Evolutionary conservation across 2,113 vertebrate genomes (phyloP), one percentile per base, ranked within the genome.

Genomic region (Rhinolophus sinicus): DNA sequence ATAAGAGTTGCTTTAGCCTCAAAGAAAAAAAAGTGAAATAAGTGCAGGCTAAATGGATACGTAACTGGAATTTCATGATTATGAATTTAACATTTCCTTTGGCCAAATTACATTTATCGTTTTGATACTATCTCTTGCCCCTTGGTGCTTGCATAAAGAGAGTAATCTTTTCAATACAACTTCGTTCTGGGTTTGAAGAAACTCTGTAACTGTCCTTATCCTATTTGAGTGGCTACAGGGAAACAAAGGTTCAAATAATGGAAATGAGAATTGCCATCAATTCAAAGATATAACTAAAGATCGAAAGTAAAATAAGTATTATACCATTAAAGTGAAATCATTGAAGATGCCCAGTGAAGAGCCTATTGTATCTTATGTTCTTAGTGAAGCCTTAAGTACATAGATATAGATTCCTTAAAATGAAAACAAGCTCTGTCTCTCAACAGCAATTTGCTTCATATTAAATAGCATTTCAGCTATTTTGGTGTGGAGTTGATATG

Each of bases 401-500:
- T 89, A 35, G 52, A 44, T 65, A 38, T 12, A 90, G 35, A 88
- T 69, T 73, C n/a, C 70, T 83, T 93, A 87, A 86, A 93, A 95
- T 84, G 87, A 96, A 84, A 81, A 24, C 35, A 90, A 94, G 44
- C 5, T 94, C 47, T 67, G 16, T 69, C 69, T 5, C n/a, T 67
- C 64, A 50, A n/a, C 1, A 77, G 44, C 9, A 87, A 81, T 81
- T 92, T 94, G 54, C 24, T 94, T 83, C 60, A 18, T 73, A 56
- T 84, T 95, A 90, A 93, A 47, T 64, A 94, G 52, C 24, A 64
- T 75, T 93, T 90, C 94, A 92, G 81, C 82, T 94, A 70, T 89
- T 97, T 95, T 96, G 87, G 89, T 44, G 70, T 95, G 62, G 21
- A 88, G 88, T n/a, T 88, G 62, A 10, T 94, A 22, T 94, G 84